These are phyloP conservation scores for Eupristina koningsbergeri DNA, from an alignment of 1,140 invertebrate genomes.

Conservation along the genomic window DNA sequence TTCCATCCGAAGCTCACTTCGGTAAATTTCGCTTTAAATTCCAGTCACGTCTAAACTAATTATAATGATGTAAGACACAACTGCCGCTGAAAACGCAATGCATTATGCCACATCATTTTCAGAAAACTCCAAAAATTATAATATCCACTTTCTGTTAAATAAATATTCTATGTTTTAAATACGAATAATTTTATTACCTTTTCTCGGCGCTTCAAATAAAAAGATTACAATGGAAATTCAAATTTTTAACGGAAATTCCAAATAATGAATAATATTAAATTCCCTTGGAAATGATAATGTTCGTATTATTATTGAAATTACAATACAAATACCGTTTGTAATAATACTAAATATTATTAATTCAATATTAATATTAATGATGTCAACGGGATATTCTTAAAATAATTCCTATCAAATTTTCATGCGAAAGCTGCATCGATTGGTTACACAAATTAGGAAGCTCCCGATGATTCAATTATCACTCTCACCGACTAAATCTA, in stretches of 20 bases:
- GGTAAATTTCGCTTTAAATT: not conserved
- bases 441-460: not conserved
- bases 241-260: not conserved
- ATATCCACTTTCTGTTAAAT: not conserved
- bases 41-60: not conserved
- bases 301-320: not conserved
- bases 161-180: not conserved
- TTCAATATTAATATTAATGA: not conserved
- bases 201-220: not conserved
- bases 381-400: not conserved
- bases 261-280: not conserved
- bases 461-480: not conserved
- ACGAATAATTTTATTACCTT: not conserved
- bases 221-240: not conserved
- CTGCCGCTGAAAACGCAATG: not conserved
- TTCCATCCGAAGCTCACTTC: not conserved
- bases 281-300: not conserved
- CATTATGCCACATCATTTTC: not conserved
- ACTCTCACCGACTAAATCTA: not conserved
- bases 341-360: not conserved
- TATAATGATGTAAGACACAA: slow-evolving; percentile 5
- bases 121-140: slow-evolving; percentile 1
- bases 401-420: not conserved
- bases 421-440: too few species aligned
- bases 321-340: not conserved